A percentile compares a stretch with the other conserved stretches of the same genome.
phyloP scores from a whole-genome alignment of 1,140 invertebrate species.

The Cephus cinctus region DNA sequence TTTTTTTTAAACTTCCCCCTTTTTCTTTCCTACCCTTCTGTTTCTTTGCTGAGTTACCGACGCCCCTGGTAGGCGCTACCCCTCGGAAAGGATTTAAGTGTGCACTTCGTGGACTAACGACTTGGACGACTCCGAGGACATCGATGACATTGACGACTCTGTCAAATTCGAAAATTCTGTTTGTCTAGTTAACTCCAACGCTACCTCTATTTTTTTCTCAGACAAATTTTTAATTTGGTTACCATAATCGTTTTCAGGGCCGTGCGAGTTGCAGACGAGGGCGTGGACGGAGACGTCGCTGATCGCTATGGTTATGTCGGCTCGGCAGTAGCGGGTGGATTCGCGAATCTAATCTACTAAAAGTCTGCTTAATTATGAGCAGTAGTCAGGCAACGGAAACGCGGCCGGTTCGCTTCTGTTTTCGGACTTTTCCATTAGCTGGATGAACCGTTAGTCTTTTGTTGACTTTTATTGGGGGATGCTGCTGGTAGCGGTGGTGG shows the following conservation, averaged over 20 bases:
- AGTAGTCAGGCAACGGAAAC: slow-evolving; percentile 23
- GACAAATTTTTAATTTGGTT: no score
- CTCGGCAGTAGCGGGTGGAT: slow-evolving; percentile 9
- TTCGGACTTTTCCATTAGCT: slow-evolving; percentile 59
- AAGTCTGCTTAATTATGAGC: slow-evolving; percentile 56
- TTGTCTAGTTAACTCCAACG: no score
- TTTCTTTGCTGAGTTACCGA: no score
- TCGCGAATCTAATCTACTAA: slow-evolving; percentile 52
- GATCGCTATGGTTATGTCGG: no score
- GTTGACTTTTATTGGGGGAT: slow-evolving; percentile 57
- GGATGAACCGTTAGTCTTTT: slow-evolving; percentile 59
- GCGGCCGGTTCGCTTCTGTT: slow-evolving; percentile 44
- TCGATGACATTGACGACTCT: not conserved
- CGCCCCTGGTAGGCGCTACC: not conserved
- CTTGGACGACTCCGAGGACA: not conserved
- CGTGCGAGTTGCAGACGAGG: not conserved
- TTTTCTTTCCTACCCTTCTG: slow-evolving; percentile 15
- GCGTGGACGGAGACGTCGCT: no score
- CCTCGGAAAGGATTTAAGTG: not conserved
- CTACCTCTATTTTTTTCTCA: no score
- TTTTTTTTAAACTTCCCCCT: slow-evolving; percentile 24
- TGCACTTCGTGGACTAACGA: not conserved
- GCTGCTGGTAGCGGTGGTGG: slow-evolving; percentile 15
- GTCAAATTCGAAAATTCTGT: no score
- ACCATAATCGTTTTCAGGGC: no score